Evolutionary conservation across 2,113 vertebrate genomes (phyloP).

Genomic region (Albula glossodonta): DNA sequence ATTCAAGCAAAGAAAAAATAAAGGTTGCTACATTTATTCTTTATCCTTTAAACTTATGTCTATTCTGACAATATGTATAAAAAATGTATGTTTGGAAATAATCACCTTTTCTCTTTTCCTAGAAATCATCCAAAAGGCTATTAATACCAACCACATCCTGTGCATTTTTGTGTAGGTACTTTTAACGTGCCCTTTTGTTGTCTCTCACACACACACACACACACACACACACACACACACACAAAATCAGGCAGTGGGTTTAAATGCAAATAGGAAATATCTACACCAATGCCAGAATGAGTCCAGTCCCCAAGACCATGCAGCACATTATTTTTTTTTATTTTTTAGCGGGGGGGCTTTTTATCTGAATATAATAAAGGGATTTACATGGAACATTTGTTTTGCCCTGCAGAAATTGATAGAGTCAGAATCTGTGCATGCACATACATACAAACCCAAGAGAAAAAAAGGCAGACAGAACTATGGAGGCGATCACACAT

Average conservation of each 20-base stretch:
- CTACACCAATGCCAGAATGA: slow-evolving; percentile 63
- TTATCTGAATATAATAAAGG: slow-evolving; percentile 69
- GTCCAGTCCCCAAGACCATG: slow-evolving; percentile 65
- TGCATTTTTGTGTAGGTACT: too few relatives aligned
- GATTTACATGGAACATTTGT: slow-evolving; percentile 68
- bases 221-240: too few relatives aligned
- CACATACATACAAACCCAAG: background rate
- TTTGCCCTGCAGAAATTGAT: slow-evolving; percentile 72
- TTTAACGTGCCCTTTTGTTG: too few relatives aligned
- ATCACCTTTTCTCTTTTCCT: background rate
- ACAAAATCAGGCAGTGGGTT: slow-evolving; percentile 10
- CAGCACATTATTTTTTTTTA: slow-evolving; percentile 42
- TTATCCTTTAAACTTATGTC: too few relatives aligned
- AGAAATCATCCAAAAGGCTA: background rate
- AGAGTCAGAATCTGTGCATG: background rate
- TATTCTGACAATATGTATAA: background rate
- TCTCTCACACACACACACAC: too few relatives aligned
- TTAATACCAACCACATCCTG: too few relatives aligned
- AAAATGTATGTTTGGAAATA: background rate
- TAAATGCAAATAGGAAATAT: slow-evolving; percentile 54
- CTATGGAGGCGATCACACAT: too few relatives aligned
- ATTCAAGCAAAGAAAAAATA: background rate
- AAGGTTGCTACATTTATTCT: too few relatives aligned
- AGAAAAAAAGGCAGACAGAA: too few relatives aligned
- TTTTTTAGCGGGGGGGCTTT: slow-evolving; percentile 53